Conservation (phyloP, 1,140 invertebrate genomes). For the Plectus sambesii region DNA sequence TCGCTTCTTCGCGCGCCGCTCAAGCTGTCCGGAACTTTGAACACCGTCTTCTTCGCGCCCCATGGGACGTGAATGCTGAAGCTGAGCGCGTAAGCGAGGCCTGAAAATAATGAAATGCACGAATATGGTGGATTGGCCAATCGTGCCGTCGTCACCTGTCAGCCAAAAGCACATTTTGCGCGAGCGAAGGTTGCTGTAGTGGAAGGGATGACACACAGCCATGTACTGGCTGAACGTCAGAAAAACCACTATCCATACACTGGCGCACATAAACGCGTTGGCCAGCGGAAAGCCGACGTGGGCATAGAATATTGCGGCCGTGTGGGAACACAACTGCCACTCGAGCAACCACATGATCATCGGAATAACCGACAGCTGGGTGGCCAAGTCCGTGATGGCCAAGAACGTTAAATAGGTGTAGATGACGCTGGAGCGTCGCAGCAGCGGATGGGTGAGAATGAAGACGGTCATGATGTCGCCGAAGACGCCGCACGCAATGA, state of each 20-base stretch:
- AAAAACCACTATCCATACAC: slow-evolving; percentile 44
- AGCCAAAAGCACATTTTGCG: slow-evolving; percentile 29
- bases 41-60: slow-evolving; percentile 39
- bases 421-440: slow-evolving; percentile 32
- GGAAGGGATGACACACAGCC: slow-evolving; percentile 37
- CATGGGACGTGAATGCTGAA: slow-evolving; percentile 44
- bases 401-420: slow-evolving; percentile 44
- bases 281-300: slow-evolving; percentile 44
- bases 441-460: slow-evolving; percentile 32
- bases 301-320: slow-evolving; percentile 42
- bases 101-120: slow-evolving; percentile 36
- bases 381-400: slow-evolving; percentile 44
- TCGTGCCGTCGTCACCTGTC: no score
- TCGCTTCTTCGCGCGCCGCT: no score
- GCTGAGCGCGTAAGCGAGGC: slow-evolving; percentile 35
- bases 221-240: slow-evolving; percentile 43
- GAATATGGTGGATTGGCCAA: no score
- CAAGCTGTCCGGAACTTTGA: no score
- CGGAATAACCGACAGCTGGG: slow-evolving; percentile 43
- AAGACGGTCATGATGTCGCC: slow-evolving; percentile 31
- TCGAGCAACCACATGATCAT: slow-evolving; percentile 44
- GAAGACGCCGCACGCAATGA: slow-evolving; percentile 35
- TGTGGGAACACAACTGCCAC: slow-evolving; percentile 32
- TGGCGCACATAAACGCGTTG: slow-evolving; percentile 43
- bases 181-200: slow-evolving; percentile 23